Conservation (phyloP, 2,113 vertebrate genomes). For the Aspiorhynchus laticeps region DNA sequence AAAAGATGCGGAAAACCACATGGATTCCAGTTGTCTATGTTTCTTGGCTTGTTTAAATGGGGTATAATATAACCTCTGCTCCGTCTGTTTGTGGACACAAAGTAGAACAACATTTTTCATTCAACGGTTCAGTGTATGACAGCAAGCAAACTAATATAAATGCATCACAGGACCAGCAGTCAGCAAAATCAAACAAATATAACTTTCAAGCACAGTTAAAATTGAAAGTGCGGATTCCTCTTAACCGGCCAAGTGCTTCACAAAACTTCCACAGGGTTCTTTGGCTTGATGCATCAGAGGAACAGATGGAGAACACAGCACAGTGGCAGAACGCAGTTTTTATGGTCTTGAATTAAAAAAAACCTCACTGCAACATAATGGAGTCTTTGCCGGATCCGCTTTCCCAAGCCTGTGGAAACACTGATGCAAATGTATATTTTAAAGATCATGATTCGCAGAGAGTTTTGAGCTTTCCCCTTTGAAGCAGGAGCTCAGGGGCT, state of each 20-base stretch:
- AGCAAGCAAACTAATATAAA: slow-evolving; percentile 50
- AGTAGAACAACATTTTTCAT: background rate
- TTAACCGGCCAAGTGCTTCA: slow-evolving; percentile 56
- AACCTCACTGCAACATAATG: slow-evolving; percentile 27
- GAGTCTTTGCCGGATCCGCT: slow-evolving; percentile 39
- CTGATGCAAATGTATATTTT: slow-evolving; percentile 42
- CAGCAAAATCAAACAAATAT: slow-evolving; percentile 57
- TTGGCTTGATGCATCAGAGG: slow-evolving; percentile 56
- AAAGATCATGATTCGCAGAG: slow-evolving; percentile 28
- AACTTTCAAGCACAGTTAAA: slow-evolving; percentile 59
- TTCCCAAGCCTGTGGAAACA: slow-evolving; percentile 39
- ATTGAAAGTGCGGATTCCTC: slow-evolving; percentile 61
- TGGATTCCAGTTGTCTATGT: slow-evolving; percentile 18
- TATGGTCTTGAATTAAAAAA: slow-evolving; percentile 48
- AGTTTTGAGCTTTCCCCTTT: slow-evolving; percentile 20
- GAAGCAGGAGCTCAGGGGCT: slow-evolving; percentile 57
- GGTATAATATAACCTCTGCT: slow-evolving; percentile 2
- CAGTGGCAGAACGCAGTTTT: slow-evolving; percentile 57
- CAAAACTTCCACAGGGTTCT: slow-evolving; percentile 56
- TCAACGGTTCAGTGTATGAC: slow-evolving; percentile 37
- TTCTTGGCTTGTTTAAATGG: background rate
- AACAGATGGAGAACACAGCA: slow-evolving; percentile 66
- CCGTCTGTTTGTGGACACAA: background rate
- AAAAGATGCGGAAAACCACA: slow-evolving; percentile 17
- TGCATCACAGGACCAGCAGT: slow-evolving; percentile 26